A percentile compares a stretch with the other conserved stretches of the same genome.
Evolutionary conservation across 2,888 invertebrate species (phyloP).

Genomic region (Vannuccia rotundouncinata): DNA sequence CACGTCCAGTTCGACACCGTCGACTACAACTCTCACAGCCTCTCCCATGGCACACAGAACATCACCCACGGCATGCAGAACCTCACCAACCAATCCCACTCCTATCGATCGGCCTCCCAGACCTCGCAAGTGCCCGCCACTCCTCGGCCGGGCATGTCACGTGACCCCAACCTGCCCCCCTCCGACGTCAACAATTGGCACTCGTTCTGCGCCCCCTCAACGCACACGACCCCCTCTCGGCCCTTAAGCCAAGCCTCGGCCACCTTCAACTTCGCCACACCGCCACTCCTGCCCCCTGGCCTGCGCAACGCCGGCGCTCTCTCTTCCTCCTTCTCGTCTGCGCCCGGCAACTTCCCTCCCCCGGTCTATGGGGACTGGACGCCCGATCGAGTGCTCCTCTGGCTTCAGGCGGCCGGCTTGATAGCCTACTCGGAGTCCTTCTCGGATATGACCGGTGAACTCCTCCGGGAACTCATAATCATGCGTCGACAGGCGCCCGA

Average conservation of each 20-base stretch:
- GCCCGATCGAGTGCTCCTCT: neutral
- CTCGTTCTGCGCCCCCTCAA: neutral
- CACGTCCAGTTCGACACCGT: neutral
- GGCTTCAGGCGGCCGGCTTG: neutral
- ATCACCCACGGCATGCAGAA: too few species aligned
- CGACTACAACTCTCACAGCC: neutral
- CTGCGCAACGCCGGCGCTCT: neutral
- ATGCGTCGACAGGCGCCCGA: neutral
- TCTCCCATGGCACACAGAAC: neutral
- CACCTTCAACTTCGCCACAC: neutral
- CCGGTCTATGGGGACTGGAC: neutral
- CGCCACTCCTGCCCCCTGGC: too few species aligned
- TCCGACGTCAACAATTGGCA: neutral
- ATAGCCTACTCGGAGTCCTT: neutral
- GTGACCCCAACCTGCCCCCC: neutral
- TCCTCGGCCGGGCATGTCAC: neutral
- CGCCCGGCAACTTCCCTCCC: neutral
- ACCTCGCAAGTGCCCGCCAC: neutral
- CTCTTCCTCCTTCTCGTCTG: neutral
- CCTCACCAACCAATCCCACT: too few species aligned
- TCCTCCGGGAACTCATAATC: neutral
- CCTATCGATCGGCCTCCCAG: too few species aligned
- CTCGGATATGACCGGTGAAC: neutral
- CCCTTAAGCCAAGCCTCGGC: neutral
- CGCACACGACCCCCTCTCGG: neutral